phyloP scores from a whole-genome alignment of 2,113 vertebrate genomes.

The Centrocercus urophasianus region DNA sequence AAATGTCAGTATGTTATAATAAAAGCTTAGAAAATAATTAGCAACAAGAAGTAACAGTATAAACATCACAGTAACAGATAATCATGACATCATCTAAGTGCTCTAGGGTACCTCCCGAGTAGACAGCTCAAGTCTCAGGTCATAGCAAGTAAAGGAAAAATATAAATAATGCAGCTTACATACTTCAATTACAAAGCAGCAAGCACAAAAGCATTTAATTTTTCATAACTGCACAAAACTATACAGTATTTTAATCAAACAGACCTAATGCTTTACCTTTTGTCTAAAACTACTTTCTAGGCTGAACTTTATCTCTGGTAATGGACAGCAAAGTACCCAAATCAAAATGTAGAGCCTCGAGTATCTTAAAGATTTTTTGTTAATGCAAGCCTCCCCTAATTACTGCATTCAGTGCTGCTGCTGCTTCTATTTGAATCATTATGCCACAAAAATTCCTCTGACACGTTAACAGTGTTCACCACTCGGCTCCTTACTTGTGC shows the following conservation, averaged over 20 bases:
- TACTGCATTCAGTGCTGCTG: neutral
- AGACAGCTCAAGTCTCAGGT: neutral
- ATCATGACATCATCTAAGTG: neutral
- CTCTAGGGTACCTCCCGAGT: neutral
- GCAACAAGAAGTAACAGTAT: neutral
- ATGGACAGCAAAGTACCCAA: neutral
- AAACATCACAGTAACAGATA: neutral
- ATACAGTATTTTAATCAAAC: neutral
- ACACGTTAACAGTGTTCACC: neutral
- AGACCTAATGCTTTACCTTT: neutral
- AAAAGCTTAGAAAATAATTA: neutral
- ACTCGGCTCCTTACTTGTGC: neutral
- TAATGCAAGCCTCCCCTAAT: neutral
- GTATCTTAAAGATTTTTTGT: neutral
- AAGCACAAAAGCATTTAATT: conserved; percentile 67
- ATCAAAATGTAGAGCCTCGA: neutral
- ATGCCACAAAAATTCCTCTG: neutral
- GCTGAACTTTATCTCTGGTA: neutral
- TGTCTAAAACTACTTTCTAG: neutral
- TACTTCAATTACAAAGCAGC: conserved; percentile 52
- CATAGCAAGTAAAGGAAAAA: neutral
- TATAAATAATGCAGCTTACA: neutral
- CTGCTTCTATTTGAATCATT: neutral
- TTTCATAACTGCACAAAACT: neutral
- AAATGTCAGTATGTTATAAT: conserved; percentile 19